These are phyloP conservation scores for Eupithecia centaureata DNA, from an alignment of 2,888 invertebrate species.

Conservation along the genomic window DNA sequence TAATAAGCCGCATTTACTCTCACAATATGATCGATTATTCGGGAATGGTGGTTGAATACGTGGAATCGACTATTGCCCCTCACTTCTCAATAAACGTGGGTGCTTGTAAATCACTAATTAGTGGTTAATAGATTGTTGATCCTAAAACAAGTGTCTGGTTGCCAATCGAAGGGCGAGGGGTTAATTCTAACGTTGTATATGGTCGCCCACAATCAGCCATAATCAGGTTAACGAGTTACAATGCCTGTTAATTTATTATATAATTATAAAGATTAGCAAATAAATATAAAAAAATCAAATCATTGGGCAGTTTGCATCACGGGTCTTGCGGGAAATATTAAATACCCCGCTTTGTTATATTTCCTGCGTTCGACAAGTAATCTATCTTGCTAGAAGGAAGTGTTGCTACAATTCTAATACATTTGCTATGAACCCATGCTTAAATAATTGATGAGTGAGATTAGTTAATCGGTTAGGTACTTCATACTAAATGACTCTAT, in stretches of 20 bases:
- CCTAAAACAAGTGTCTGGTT: neutral
- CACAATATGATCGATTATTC: neutral
- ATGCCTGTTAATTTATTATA: too few species aligned
- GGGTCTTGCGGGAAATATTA: too few species aligned
- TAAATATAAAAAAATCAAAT: too few species aligned
- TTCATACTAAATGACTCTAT: neutral
- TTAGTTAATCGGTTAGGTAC: neutral
- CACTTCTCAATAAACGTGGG: neutral
- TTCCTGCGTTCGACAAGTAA: too few species aligned
- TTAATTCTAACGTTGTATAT: neutral
- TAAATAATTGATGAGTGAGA: neutral
- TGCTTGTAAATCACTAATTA: neutral
- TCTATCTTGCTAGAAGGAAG: too few species aligned
- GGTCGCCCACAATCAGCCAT: neutral
- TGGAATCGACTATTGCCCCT: neutral
- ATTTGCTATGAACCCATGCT: too few species aligned
- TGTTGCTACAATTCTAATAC: too few species aligned
- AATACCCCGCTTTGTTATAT: too few species aligned
- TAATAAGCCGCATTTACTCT: too few species aligned
- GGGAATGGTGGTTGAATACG: neutral
- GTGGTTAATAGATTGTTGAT: constrained; percentile 1
- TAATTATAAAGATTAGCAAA: too few species aligned
- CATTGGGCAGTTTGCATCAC: too few species aligned
- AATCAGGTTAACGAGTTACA: neutral
- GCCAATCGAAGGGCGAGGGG: neutral